A percentile compares a stretch with the other conserved stretches of the same genome.
phyloP scores from a whole-genome alignment of 2,888 invertebrate genomes.

The Melinopterus prodromus region DNA sequence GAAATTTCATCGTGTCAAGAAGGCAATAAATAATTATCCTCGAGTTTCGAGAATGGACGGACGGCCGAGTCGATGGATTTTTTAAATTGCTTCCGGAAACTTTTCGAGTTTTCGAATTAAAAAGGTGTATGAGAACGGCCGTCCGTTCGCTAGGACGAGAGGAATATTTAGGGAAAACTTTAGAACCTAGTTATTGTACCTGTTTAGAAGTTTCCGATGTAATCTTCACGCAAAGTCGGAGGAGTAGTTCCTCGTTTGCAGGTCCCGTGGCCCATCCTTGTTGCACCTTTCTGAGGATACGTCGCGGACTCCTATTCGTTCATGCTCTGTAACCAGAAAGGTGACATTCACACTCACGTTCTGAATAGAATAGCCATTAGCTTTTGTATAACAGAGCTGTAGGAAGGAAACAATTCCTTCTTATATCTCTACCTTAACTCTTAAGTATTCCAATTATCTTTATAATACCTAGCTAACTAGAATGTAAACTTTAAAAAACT shows the following conservation, averaged over 20 bases:
- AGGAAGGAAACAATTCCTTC: neutral
- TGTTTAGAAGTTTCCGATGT: conserved; percentile 41
- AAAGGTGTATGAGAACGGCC: conserved; percentile 16
- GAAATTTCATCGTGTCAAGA: conserved; percentile 58
- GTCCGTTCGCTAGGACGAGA: conserved; percentile 13
- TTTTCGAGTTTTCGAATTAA: conserved; percentile 24
- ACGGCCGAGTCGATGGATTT: conserved; percentile 13
- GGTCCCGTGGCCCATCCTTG: conserved; percentile 57
- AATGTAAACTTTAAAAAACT: neutral
- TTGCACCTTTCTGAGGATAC: conserved; percentile 59
- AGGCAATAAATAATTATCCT: conserved; percentile 20
- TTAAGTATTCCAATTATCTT: neutral
- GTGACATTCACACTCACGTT: conserved; percentile 55
- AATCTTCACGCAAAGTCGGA: conserved; percentile 52
- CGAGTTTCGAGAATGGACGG: neutral
- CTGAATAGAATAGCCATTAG: conserved; percentile 48
- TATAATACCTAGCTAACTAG: neutral
- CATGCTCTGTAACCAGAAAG: conserved; percentile 57
- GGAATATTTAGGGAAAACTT: conserved; percentile 35
- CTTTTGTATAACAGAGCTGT: neutral
- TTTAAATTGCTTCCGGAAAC: conserved; percentile 29
- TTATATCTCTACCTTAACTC: neutral
- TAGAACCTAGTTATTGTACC: conserved; percentile 48
- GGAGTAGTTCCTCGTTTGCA: conserved; percentile 60
- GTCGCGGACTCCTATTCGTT: conserved; percentile 58